Conservation (phyloP, 2,113 vertebrate genomes). For the Uria aalge region DNA sequence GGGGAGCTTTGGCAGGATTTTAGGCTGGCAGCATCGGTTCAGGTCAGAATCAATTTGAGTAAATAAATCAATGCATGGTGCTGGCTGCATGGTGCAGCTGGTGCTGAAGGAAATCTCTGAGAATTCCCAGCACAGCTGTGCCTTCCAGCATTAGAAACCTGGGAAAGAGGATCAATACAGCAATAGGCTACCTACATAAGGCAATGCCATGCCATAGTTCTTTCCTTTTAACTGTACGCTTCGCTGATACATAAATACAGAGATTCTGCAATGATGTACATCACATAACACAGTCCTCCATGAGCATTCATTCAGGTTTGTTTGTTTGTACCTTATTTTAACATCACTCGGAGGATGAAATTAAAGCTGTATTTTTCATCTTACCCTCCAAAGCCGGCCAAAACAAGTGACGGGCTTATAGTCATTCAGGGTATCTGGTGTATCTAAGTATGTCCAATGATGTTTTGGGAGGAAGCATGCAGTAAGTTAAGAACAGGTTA, state of each 20-base stretch:
- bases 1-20: neutral
- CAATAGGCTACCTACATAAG: neutral
- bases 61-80: rapidly evolving
- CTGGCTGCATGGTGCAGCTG: neutral
- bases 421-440: neutral
- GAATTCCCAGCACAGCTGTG: rapidly evolving
- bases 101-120: neutral
- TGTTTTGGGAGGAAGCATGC: neutral
- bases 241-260: neutral
- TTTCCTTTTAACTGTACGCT: rapidly evolving
- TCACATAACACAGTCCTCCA: rapidly evolving
- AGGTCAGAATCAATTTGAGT: neutral
- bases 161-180: neutral
- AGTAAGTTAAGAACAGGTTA: slow-evolving; percentile 7
- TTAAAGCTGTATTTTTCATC: neutral
- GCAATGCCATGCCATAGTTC: no score
- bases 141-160: neutral
- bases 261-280: neutral
- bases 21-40: neutral
- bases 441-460: neutral
- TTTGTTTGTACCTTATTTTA: neutral
- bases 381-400: neutral
- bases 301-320: neutral
- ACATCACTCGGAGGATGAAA: neutral
- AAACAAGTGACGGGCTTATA: neutral